Base-by-base conservation (phyloP, 2,888 invertebrate species). In the Pristionchus maxplancki region DNA sequence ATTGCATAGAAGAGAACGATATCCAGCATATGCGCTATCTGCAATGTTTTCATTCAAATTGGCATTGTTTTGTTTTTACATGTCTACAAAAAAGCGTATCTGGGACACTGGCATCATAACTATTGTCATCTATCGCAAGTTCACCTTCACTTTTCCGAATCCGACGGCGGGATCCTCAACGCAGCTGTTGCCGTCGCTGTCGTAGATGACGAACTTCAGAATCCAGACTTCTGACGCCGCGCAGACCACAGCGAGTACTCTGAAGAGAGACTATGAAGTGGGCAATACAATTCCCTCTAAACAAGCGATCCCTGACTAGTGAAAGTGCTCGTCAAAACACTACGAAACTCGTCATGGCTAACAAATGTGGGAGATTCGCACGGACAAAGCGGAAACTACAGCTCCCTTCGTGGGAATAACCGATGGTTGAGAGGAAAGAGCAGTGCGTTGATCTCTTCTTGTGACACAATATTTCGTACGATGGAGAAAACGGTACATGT, bases 1-100 rank as follows among this genome's bases (percentile, higher is more conserved):
- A 94, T 89, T 5, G 93, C 93, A 89, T 93, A 94, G 87, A 92
- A 92, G 58, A 94, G 50, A 17, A 91, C 84, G 34, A 94, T 93
- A 81, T 94, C 94, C 58, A 90, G 87, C 78, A 94, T 87, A 89
- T 94, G 94, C 24, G 91, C 91, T 31, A 91, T 78, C 93, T 93
- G 89, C 40, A 92, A 90, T n/a, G 2, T 37, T 5, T 11, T 58
- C 50, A 74, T 37, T 74, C 24, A 40, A 37, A 74, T 40, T 74
- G 20, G 24, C 4, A 28, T 8, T 74, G 8, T 17, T 58, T n/a
- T n/a, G n/a, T n/a, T n/a, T n/a, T n/a, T n/a, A n/a, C 58, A 58
- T 17, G n/a, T 17, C 58, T n/a, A 58, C 9, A 58, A 58, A 58
- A 58, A 58, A 44, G 44, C 44, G 11, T 58, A 13, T 58, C n/a